A percentile compares a stretch with the other conserved stretches of the same genome.
These are phyloP conservation scores for Chinchilla lanigera DNA, from an alignment of 2,113 vertebrate genomes.

Conservation along the genomic window DNA sequence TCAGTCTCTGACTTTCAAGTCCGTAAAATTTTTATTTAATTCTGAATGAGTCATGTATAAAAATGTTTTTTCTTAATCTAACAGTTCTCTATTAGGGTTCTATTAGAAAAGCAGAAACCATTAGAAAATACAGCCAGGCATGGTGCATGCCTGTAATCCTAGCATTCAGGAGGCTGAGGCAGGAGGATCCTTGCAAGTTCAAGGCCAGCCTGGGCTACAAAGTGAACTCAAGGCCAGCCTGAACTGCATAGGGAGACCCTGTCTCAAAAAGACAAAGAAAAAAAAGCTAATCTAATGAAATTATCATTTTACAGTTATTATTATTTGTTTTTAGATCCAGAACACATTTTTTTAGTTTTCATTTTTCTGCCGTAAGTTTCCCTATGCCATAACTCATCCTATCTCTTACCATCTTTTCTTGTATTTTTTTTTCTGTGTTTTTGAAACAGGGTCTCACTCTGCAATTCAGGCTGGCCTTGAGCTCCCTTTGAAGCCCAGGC, in stretches of 20 bases:
- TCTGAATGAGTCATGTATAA: slow-evolving; percentile 24
- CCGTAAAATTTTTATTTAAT: background rate
- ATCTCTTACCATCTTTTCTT: background rate
- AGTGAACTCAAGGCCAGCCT: too few species aligned
- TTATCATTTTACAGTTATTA: slow-evolving; percentile 4
- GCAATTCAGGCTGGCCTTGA: background rate
- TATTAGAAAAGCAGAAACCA: background rate
- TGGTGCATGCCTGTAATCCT: too few species aligned
- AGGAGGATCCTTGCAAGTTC: too few species aligned
- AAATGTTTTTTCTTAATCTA: background rate
- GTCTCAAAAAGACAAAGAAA: too few species aligned
- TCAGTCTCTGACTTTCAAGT: background rate
- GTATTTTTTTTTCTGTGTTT: background rate
- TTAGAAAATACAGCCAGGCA: background rate
- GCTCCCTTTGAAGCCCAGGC: too few species aligned
- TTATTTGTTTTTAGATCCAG: background rate
- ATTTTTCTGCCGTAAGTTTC: background rate
- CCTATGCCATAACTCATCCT: background rate
- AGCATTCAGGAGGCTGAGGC: too few species aligned
- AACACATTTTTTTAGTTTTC: background rate
- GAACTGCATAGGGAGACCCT: too few species aligned
- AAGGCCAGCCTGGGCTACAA: too few species aligned
- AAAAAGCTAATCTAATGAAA: background rate
- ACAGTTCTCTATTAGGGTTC: slow-evolving; percentile 14
- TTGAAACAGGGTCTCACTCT: background rate